These are phyloP conservation scores for Myotis daubentonii DNA, from an alignment of 2,797 vertebrate genomes.

Conservation along the genomic window DNA sequence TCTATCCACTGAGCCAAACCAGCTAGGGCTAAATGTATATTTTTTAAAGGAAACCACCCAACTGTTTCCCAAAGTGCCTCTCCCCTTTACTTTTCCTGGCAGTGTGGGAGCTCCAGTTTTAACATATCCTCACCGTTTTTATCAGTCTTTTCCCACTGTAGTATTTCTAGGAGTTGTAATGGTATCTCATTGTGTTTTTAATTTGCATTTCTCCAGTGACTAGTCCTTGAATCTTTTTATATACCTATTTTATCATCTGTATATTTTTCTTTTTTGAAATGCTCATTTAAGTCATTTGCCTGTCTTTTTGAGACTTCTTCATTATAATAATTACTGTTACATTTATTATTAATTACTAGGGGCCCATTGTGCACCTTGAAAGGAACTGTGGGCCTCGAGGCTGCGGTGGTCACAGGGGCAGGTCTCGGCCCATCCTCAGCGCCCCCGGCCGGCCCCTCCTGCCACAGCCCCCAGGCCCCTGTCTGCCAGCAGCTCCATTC, in stretches of 20 bases:
- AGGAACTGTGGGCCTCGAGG: too few species aligned
- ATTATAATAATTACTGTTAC: background rate
- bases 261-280: background rate
- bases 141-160: background rate
- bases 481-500: too few species aligned
- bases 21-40: too few species aligned
- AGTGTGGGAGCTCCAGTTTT: background rate
- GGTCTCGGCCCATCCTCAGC: too few species aligned
- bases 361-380: too few species aligned
- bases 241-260: background rate
- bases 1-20: too few species aligned
- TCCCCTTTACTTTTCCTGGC: background rate
- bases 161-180: background rate
- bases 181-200: background rate
- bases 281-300: background rate
- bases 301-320: background rate
- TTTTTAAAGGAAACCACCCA: background rate
- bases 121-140: background rate
- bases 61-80: background rate
- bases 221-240: background rate
- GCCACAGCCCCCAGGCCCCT: too few species aligned
- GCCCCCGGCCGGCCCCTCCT: too few species aligned
- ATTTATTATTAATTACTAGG: too few species aligned
- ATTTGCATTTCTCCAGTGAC: background rate
- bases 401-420: too few species aligned